Evolutionary conservation across 1,140 invertebrate genomes (phyloP), one percentile per base, ranked within the genome.

Genomic region (Matsumurasca onukii): DNA sequence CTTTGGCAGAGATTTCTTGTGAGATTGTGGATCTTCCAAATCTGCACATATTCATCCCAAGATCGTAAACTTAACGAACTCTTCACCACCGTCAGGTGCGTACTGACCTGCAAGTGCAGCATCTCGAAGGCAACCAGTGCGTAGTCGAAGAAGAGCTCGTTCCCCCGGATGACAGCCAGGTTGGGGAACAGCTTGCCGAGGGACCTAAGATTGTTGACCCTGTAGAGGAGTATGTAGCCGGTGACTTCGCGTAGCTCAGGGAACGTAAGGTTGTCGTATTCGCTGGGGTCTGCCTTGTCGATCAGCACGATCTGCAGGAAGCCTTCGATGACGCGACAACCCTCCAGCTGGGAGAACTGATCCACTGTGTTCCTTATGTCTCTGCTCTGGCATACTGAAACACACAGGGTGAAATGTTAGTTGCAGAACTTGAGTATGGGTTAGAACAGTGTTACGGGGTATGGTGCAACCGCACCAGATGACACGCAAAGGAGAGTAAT

Each of bases 151-250:
- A 97, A 89, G 12, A 97, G 81, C 52, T 85, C 84, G 72, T 91
- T 86, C 30, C 97, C 97, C 30, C 95, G 85, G 69, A 99, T 98
- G 24, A 98, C 89, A n/a, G 90, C 81, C 74, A 99, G 82, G 81
- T 98, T 98, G 5, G 97, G 97, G 80, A 99, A 98, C 22, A 99
- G 81, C 71, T 88, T 82, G 5, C 86, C 86, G 20, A 99, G 80
- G 61, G 90, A 91, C 34, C 82, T 84, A n/a, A 99, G 80, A 34
- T 91, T 90, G 72, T 84, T 85, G 17, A 93, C 88, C 72, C 92
- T 86, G 76, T 86, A 92, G 1, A 94, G 73, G 17, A 93, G 74
- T 55, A 94, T 76, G 74, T 84, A 86, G 49, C 85, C 88, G 13
- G 85, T 86, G 69, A 90, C 84, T 80, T 94, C 82, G 52, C 82